A percentile compares a stretch with the other conserved stretches of the same genome.
Evolutionary conservation across 2,797 vertebrate species (phyloP).

Genomic region (Gallinago nigripennis): DNA sequence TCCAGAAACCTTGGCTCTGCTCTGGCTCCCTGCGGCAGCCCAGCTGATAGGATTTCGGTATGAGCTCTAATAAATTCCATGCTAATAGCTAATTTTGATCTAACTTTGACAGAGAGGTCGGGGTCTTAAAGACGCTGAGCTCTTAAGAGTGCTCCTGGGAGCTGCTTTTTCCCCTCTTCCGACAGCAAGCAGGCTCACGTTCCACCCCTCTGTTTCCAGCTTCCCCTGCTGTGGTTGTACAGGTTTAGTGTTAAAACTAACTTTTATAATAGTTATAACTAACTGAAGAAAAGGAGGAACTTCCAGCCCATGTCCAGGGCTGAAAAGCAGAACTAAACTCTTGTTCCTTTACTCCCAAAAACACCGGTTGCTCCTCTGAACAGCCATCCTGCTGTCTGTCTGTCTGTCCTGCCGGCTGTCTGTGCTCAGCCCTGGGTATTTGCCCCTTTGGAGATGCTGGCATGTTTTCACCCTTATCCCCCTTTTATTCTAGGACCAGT

Average conservation of each 20-base stretch:
- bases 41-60: neutral
- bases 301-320: neutral
- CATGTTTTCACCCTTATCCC: neutral
- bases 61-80: neutral
- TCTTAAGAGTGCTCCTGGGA: neutral
- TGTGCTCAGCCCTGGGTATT: neutral
- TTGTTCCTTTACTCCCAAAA: neutral
- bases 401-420: neutral
- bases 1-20: neutral
- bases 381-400: neutral
- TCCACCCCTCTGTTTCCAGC: neutral
- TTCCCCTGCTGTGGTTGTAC: neutral
- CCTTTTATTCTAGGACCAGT: neutral
- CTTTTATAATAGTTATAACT: no score
- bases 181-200: neutral
- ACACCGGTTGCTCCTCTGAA: neutral
- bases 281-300: neutral
- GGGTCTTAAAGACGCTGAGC: neutral
- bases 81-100: constrained; percentile 7
- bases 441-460: neutral
- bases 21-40: neutral
- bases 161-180: neutral
- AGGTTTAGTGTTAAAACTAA: neutral
- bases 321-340: neutral
- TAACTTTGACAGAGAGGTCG: neutral